Percentiles rank a stretch among this genome's conserved stretches.
Conservation (phyloP, 2,888 invertebrate species). For the Caenorhabditis sp. region DNA sequence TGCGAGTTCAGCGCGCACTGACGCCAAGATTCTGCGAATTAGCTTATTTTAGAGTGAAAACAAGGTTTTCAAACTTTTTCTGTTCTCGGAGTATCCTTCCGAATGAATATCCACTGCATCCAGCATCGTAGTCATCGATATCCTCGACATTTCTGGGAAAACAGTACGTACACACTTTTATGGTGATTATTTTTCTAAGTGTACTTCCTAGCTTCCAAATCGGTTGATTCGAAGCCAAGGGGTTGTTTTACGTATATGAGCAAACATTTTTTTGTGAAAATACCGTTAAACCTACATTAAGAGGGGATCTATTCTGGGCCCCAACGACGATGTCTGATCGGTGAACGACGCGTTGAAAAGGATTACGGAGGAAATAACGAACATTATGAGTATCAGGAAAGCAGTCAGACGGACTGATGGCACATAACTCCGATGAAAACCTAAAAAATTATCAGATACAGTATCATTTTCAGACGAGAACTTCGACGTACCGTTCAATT, state of each 20-base stretch:
- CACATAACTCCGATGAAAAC: neutral
- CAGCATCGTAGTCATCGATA: constrained; percentile 90
- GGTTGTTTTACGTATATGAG: no score
- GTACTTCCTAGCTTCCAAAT: no score
- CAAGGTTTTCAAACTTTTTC: constrained; percentile 27
- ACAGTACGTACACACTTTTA: no score
- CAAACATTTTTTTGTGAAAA: neutral
- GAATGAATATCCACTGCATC: constrained; percentile 79
- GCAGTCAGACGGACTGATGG: constrained; percentile 21
- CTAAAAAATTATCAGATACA: neutral
- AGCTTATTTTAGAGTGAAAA: neutral
- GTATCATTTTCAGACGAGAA: neutral
- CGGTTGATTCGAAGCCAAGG: no score
- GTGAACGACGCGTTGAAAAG: constrained; percentile 16
- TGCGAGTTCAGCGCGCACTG: constrained; percentile 64
- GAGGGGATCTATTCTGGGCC: neutral
- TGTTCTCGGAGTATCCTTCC: constrained; percentile 52
- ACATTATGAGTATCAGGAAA: constrained; percentile 3
- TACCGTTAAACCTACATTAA: constrained; percentile 6
- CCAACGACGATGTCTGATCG: constrained; percentile 23
- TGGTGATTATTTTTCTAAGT: neutral
- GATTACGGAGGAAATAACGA: constrained; percentile 14
- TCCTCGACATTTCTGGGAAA: constrained; percentile 36
- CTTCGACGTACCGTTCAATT: constrained; percentile 1
- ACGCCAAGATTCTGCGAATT: constrained; percentile 65